Base-by-base conservation (phyloP, 2,888 invertebrate genomes). In the Blastobasis lacticolella region DNA sequence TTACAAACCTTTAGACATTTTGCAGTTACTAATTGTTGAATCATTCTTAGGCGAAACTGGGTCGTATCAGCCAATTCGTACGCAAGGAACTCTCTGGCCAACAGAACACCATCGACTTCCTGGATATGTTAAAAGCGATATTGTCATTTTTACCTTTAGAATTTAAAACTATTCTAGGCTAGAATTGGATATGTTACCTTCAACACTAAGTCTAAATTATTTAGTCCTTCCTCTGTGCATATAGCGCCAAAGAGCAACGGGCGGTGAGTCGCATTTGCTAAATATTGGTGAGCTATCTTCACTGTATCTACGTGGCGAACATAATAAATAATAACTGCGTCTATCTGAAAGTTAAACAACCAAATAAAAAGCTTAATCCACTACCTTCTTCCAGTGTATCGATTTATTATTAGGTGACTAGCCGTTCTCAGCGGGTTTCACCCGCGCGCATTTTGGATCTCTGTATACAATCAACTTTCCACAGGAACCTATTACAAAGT, bases 101-200 rank as follows among this genome's bases (percentile, higher is more conserved):
- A 53, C 47, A 82, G 56, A 46, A 85, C 67, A 7, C 76, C 81
- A 47, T 84, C 83, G 1, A 73, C 59, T 63, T 74, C 75, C 85
- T 85, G 56, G 5, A 48, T 37, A 9, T 40, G 41, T 23, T 61
- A 60, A 57, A 51, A 46, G 5, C 37, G 43, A 45, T 45, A 5
- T 36, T 10, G 8, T 45, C 0, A 10, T 41, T 8, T 3, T 8
- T 8, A 41, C 41, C 3, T 4, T 8, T 41, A 41, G 41, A 8
- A 7, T 4, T 41, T 44, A 44, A 4, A 10, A 6, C n/a, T 46
- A 37, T 46, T 40, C 8, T 42, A 53, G 56, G 37, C 54, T 63
- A 63, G 42, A 50, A 50, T 49, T 59, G 57, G 46, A 61, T n/a
- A n/a, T 10, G 59, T 63, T 59, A 69, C 78, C 61, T 56, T 59